Evolutionary conservation across 2,113 vertebrate species (phyloP), one percentile per base, ranked within the genome.

Genomic region (Nyctibius bracteatus): DNA sequence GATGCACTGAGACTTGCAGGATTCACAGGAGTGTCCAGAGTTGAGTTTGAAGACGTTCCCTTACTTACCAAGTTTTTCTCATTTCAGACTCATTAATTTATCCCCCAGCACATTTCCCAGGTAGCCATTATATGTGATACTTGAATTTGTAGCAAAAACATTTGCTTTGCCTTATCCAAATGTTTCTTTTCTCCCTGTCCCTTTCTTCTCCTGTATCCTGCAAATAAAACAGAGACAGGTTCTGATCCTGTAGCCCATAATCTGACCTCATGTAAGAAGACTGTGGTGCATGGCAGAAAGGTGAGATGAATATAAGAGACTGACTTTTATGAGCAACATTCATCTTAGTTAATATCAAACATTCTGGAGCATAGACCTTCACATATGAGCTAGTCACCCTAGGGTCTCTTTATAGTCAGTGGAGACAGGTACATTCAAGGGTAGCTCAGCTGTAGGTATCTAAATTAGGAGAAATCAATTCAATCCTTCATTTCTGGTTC

Each of bases 391-490:
- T 46, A 71, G 71, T 66, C 82, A 88, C 59, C 49, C 67, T 23
- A 30, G 63, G 47, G 41, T 81, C 28, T 46, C 75, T 73, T 62
- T 88, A 51, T 19, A 81, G 55, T 63, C 78, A 57, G 33, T 23
- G 14, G 44, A 89, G 41, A 55, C 44, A 81, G 46, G 31, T 49
- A 54, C 30, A 43, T 46, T 81, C 62, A 73, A 77, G 63, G 31
- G 46, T 81, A 70, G 31, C 71, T 88, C 49, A 81, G 46, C 58
- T 58, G 25, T 37, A 62, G 41, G 54, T 90, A 80, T 31, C 88
- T 88, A 90, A 92, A 92, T 73, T 41, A 86, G 86, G 31, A 84
- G 28, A 92, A 95, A 92, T 88, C 39, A 33, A 58, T 86, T 81
- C 15, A 86, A 19, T 77, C 62, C 52, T 92, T 89, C 62, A 82